Evolutionary conservation across 2,113 vertebrate genomes (phyloP).

Genomic region (Clarias macrocephalus): DNA sequence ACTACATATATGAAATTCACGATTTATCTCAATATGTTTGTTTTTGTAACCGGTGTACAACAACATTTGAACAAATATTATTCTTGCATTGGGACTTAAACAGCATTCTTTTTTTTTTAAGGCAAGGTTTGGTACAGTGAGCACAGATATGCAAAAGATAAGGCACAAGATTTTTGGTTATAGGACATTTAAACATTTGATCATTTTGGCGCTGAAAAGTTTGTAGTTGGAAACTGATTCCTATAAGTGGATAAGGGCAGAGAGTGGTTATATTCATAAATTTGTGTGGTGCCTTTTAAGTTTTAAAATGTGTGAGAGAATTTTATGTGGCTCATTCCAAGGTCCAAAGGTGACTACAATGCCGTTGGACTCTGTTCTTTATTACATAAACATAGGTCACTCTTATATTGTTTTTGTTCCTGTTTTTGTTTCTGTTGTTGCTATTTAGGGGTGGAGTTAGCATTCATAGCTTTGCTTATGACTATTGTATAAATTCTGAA

Average conservation of each 20-base stretch:
- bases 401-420: neutral
- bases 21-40: neutral
- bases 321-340: conserved; percentile 38
- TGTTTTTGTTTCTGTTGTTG: neutral
- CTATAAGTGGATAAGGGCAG: conserved; percentile 33
- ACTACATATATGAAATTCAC: neutral
- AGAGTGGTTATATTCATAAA: conserved; percentile 18
- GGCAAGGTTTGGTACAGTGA: conserved; percentile 27
- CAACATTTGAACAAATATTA: neutral
- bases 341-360: conserved; percentile 22
- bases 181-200: conserved; percentile 39
- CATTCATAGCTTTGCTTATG: neutral
- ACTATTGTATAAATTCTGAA: neutral
- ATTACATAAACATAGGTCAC: conserved; percentile 1
- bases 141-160: conserved; percentile 17
- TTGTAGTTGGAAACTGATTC: conserved; percentile 46
- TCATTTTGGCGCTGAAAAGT: conserved; percentile 51
- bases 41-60: conserved; percentile 1
- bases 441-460: neutral
- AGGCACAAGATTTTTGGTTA: conserved; percentile 24
- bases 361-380: neutral
- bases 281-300: conserved; percentile 39
- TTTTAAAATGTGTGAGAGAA: conserved; percentile 16
- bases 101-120: neutral
- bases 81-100: conserved; percentile 6